phyloP scores from a whole-genome alignment of 2,888 invertebrate genomes.

The Heliconius ethilla region DNA sequence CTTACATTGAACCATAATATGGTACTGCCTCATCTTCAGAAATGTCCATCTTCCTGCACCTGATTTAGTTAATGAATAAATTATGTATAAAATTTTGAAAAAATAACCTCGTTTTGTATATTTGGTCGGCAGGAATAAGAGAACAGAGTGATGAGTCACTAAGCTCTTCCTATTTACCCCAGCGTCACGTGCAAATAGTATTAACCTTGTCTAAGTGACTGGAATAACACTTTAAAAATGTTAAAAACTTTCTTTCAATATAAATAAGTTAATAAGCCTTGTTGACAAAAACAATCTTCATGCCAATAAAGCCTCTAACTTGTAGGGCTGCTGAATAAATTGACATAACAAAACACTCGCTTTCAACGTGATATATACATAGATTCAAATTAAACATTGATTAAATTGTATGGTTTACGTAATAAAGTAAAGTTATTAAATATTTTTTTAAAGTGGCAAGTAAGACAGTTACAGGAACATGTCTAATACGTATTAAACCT shows the following conservation, averaged over 20 bases:
- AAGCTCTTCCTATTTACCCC: not conserved
- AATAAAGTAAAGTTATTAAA: not conserved
- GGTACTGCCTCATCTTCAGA: constrained; percentile 25
- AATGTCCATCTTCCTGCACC: constrained; percentile 25
- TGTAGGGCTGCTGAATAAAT: constrained; percentile 25
- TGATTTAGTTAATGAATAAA: constrained; percentile 20
- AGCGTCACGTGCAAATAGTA: not conserved
- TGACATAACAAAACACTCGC: constrained; percentile 19
- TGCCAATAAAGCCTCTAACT: constrained; percentile 10
- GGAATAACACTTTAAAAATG: not conserved
- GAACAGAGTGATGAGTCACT: constrained; percentile 6
- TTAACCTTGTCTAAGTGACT: too few species aligned
- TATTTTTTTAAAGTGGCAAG: not conserved
- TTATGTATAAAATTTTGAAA: not conserved
- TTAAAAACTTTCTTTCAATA: not conserved
- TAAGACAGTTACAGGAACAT: not conserved
- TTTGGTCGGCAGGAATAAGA: not conserved
- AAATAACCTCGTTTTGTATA: not conserved
- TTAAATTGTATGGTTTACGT: not conserved
- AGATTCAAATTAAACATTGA: not conserved
- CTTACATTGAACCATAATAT: constrained; percentile 38
- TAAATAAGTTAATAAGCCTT: not conserved
- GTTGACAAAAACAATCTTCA: not conserved
- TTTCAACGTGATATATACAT: constrained; percentile 16
- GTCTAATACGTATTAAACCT: not conserved